phyloP scores from a whole-genome alignment of 1,140 invertebrate species.

The Agrypnia vestita region DNA sequence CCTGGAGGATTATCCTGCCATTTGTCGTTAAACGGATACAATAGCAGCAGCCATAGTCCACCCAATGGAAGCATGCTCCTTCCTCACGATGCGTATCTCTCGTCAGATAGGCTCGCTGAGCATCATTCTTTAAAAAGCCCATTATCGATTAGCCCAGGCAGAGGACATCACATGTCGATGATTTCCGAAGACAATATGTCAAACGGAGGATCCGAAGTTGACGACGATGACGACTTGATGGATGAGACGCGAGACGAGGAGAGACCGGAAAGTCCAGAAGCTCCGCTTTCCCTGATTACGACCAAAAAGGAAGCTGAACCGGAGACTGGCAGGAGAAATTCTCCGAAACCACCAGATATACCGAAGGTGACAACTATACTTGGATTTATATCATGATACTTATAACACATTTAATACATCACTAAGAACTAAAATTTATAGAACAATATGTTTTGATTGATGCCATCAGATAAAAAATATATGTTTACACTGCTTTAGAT shows the following conservation, averaged over 20 bases:
- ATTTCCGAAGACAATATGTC: constrained; percentile 76
- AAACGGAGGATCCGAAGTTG: constrained; percentile 76
- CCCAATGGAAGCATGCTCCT: constrained; percentile 74
- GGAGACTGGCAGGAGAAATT: constrained; percentile 68
- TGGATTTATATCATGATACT: constrained; percentile 37
- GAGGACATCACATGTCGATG: constrained; percentile 71
- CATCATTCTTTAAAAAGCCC: constrained; percentile 73
- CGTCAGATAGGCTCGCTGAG: constrained; percentile 68
- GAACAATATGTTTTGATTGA: too few species aligned
- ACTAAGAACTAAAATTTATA: too few species aligned
- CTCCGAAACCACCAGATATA: constrained; percentile 71
- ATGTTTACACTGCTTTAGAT: neutral
- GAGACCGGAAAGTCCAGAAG: constrained; percentile 77
- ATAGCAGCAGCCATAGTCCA: constrained; percentile 76
- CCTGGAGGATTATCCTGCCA: constrained; percentile 72
- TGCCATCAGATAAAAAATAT: too few species aligned
- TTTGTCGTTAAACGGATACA: constrained; percentile 76
- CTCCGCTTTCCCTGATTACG: constrained; percentile 80
- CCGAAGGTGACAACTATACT: constrained; percentile 66
- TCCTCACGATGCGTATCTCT: constrained; percentile 71
- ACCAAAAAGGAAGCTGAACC: constrained; percentile 69
- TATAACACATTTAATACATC: neutral
- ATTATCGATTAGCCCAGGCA: constrained; percentile 69
- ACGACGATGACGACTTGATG: constrained; percentile 73
- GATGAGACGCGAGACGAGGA: constrained; percentile 71